These are phyloP conservation scores for Parthenolecanium corni DNA, from an alignment of 2,888 invertebrate genomes.

Conservation along the genomic window DNA sequence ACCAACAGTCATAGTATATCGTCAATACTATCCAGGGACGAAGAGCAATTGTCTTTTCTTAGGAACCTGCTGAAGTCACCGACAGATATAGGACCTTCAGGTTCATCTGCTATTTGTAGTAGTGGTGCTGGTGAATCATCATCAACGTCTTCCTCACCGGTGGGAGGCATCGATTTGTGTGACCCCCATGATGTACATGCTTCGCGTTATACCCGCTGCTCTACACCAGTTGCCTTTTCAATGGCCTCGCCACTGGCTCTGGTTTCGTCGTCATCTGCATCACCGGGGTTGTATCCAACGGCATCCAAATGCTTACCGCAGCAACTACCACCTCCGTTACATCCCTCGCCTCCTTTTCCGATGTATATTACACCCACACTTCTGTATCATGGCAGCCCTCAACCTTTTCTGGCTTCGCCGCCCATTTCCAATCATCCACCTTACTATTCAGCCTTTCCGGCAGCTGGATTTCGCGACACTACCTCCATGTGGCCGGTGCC, in stretches of 20 bases:
- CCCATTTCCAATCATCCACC: conserved; percentile 25
- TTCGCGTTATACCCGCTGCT: conserved; percentile 22
- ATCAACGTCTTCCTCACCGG: not conserved
- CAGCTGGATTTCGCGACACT: conserved; percentile 10
- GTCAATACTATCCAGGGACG: conserved; percentile 57
- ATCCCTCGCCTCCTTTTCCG: conserved; percentile 19
- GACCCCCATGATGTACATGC: conserved; percentile 8
- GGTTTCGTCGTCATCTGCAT: no score
- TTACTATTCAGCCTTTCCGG: conserved; percentile 8
- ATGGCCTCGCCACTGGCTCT: conserved; percentile 9
- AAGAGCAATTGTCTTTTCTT: conserved; percentile 35
- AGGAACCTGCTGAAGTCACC: conserved; percentile 41
- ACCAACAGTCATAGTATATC: conserved; percentile 73
- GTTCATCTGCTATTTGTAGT: no score
- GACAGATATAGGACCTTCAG: not conserved
- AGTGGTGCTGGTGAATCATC: conserved; percentile 15
- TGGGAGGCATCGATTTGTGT: not conserved
- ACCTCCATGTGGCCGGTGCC: conserved; percentile 17
- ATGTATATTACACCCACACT: conserved; percentile 15
- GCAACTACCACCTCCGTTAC: not conserved
- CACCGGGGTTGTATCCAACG: no score
- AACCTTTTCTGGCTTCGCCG: conserved; percentile 12
- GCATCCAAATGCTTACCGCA: no score
- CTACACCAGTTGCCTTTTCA: conserved; percentile 17
- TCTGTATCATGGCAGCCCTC: conserved; percentile 8